These are phyloP conservation scores for Stegophylla sp. DNA, from an alignment of 2,888 invertebrate species.

Conservation along the genomic window DNA sequence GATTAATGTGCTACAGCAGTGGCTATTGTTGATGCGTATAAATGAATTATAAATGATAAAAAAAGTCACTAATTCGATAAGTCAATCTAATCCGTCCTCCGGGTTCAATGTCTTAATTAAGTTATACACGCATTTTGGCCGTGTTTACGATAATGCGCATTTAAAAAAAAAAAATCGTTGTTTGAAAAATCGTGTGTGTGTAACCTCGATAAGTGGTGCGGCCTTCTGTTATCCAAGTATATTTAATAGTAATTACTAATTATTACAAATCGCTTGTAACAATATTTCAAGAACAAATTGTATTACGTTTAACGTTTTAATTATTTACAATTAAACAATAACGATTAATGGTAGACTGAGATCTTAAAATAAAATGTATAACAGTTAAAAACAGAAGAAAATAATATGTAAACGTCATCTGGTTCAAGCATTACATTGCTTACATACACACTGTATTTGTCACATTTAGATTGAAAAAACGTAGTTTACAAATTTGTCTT, in stretches of 20 bases:
- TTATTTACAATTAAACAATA: background rate
- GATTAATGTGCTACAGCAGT: conserved; percentile 35
- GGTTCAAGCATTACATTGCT: background rate
- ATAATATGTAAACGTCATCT: background rate
- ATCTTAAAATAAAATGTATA: conserved; percentile 6
- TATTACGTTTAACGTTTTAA: conserved; percentile 5
- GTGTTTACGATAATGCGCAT: conserved; percentile 31
- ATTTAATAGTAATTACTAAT: conserved; percentile 14
- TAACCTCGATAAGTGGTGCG: conserved; percentile 36
- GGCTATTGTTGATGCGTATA: conserved; percentile 23
- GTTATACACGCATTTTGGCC: background rate
- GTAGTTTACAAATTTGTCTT: background rate
- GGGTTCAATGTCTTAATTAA: conserved; percentile 46
- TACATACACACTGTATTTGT: background rate
- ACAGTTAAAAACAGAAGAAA: background rate
- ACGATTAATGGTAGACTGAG: background rate
- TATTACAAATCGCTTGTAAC: background rate
- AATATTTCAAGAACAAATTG: conserved; percentile 15
- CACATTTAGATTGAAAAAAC: background rate
- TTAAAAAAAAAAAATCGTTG: conserved; percentile 8
- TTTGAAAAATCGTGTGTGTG: conserved; percentile 2
- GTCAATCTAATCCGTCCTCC: conserved; percentile 51
- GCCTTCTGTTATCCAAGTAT: conserved; percentile 21
- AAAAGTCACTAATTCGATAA: conserved; percentile 51
- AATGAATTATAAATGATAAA: conserved; percentile 38